Conservation (phyloP, 30 jellyfish, hydroid and myxozoan genomes). For the Aurelia sp. region DNA sequence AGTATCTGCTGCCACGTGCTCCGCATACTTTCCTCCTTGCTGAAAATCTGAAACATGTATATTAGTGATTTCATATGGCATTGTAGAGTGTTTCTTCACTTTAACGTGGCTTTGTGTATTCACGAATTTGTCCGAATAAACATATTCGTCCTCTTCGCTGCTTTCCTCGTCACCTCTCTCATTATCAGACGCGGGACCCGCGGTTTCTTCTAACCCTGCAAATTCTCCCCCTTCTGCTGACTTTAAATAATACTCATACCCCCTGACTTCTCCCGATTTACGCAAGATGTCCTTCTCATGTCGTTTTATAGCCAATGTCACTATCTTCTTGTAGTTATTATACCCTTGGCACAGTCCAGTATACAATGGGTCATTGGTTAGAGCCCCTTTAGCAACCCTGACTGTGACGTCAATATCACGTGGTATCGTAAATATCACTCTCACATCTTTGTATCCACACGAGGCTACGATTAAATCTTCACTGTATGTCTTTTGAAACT, state of each 20-base stretch:
- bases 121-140: too few relatives aligned
- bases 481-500: slow-evolving; percentile 43
- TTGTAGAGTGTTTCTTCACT: background rate
- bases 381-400: slow-evolving; percentile 80
- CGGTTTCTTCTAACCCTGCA: too few relatives aligned
- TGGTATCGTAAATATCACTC: slow-evolving; percentile 89
- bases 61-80: slow-evolving; percentile 4
- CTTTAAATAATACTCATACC: slow-evolving; percentile 53
- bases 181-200: too few relatives aligned
- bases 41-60: background rate
- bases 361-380: slow-evolving; percentile 77
- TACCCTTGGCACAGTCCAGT: slow-evolving; percentile 69
- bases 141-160: slow-evolving; percentile 2
- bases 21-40: background rate
- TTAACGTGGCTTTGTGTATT: too few relatives aligned
- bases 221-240: slow-evolving; percentile 36
- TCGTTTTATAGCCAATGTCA: slow-evolving; percentile 57
- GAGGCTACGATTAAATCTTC: slow-evolving; percentile 82
- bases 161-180: slow-evolving; percentile 17
- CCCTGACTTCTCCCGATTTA: slow-evolving; percentile 63
- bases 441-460: slow-evolving; percentile 70
- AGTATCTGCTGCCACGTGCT: background rate
- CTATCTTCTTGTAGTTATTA: slow-evolving; percentile 73
- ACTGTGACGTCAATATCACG: slow-evolving; percentile 75
- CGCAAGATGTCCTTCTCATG: slow-evolving; percentile 44